Percentiles rank a stretch among this genome's conserved stretches.
These are phyloP conservation scores for Psix sp. DNA, from an alignment of 1,140 invertebrate species.

Conservation along the genomic window DNA sequence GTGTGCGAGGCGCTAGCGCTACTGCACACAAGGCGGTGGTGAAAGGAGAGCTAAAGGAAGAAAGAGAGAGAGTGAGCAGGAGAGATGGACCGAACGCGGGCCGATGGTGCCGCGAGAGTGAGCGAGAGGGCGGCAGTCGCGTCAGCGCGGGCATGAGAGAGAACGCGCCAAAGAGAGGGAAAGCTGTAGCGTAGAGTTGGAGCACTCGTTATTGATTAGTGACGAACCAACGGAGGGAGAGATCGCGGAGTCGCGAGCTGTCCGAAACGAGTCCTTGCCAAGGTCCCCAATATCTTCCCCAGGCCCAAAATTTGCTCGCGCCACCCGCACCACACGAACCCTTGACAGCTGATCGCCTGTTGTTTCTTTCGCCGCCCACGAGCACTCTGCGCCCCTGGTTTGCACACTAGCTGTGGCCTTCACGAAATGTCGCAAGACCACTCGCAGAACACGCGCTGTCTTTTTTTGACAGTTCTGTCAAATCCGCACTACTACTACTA, in stretches of 20 bases:
- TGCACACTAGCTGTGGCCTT: not conserved
- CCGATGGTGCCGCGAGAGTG: conserved; percentile 1
- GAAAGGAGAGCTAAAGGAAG: conserved; percentile 36
- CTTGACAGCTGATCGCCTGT: conserved; percentile 38
- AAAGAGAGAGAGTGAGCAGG: conserved; percentile 21
- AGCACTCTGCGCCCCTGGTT: conserved; percentile 7
- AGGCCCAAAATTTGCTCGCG: conserved; percentile 12
- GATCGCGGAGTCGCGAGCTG: conserved; percentile 41
- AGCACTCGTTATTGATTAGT: conserved; percentile 71
- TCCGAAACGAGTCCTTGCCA: conserved; percentile 45
- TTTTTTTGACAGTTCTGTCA: too few species aligned
- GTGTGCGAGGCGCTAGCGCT: conserved; percentile 54
- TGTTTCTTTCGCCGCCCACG: conserved; percentile 13
- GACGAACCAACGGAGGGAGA: conserved; percentile 58
- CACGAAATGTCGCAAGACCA: not conserved
- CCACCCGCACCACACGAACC: conserved; percentile 5
- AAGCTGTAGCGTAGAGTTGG: conserved; percentile 54
- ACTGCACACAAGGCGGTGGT: conserved; percentile 55
- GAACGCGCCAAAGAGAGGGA: conserved; percentile 28
- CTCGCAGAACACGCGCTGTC: too few species aligned
- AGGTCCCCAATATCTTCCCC: conserved; percentile 11
- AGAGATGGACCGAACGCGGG: conserved; percentile 1
- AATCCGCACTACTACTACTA: too few species aligned
- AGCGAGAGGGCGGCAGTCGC: conserved; percentile 10
- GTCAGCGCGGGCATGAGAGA: conserved; percentile 18